phyloP scores from a whole-genome alignment of 2,113 vertebrate species.

The Cephalopholis sonnerati region DNA sequence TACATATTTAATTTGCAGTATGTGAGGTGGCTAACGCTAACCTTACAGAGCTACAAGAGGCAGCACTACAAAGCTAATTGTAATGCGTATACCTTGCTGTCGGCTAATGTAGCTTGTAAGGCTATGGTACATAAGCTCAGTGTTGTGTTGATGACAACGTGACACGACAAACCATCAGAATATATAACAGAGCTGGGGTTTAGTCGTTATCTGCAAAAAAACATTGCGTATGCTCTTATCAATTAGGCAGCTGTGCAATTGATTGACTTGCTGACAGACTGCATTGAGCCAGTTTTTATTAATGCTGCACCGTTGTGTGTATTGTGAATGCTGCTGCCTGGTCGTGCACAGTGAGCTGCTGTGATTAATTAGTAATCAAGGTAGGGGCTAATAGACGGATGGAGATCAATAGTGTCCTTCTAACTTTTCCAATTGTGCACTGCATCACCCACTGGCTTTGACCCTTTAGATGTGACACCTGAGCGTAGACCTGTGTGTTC shows the following conservation, averaged over 20 bases:
- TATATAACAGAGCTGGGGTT: conserved; percentile 17
- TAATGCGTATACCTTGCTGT: conserved; percentile 62
- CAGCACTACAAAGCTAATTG: conserved; percentile 66
- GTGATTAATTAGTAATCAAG: conserved; percentile 70
- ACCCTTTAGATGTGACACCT: conserved; percentile 3
- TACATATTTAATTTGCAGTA: conserved; percentile 57
- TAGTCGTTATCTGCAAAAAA: conserved; percentile 10
- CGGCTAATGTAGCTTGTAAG: conserved; percentile 51
- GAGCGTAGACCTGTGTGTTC: background rate
- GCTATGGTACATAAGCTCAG: conserved; percentile 8
- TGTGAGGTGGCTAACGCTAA: conserved; percentile 63
- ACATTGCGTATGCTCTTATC: conserved; percentile 31
- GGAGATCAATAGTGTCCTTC: conserved; percentile 14
- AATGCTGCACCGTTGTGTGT: conserved; percentile 55
- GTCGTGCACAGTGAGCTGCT: conserved; percentile 53
- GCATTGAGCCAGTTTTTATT: conserved; percentile 45
- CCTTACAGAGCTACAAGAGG: conserved; percentile 39
- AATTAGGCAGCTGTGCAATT: conserved; percentile 42
- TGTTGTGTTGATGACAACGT: conserved; percentile 25
- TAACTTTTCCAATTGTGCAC: background rate
- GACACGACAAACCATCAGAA: conserved; percentile 6
- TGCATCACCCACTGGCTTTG: background rate
- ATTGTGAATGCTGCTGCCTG: conserved; percentile 37
- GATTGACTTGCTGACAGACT: conserved; percentile 59
- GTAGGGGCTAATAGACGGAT: conserved; percentile 3